Percentiles rank a stretch among this genome's conserved stretches.
Evolutionary conservation across 2,797 vertebrate genomes (phyloP).

Genomic region (Danionella dracula): DNA sequence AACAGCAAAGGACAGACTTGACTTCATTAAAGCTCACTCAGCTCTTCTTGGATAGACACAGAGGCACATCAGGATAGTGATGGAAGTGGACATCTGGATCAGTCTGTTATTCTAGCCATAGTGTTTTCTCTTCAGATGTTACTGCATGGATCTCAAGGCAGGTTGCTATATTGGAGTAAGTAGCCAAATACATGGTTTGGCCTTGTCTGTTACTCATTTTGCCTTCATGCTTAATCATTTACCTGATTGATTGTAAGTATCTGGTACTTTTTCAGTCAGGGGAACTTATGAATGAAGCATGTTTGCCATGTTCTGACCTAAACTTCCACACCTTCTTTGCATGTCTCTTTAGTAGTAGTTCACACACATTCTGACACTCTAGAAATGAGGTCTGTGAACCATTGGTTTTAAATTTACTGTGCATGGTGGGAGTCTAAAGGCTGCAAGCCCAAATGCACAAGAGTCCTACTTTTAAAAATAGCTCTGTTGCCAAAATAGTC

Average conservation of each 20-base stretch:
- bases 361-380: slow-evolving; percentile 46
- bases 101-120: too few relatives aligned
- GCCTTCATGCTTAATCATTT: too few relatives aligned
- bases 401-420: slow-evolving; percentile 56
- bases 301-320: slow-evolving; percentile 70
- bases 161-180: not conserved
- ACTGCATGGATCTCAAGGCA: too few relatives aligned
- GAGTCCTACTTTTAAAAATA: slow-evolving; percentile 45
- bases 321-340: slow-evolving; percentile 63
- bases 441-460: slow-evolving; percentile 41
- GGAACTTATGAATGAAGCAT: slow-evolving; percentile 72
- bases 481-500: slow-evolving; percentile 42
- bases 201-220: too few relatives aligned
- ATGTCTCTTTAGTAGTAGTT: slow-evolving; percentile 67
- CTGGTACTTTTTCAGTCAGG: not conserved
- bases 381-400: slow-evolving; percentile 49
- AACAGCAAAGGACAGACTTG: slow-evolving; percentile 60
- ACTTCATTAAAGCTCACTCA: slow-evolving; percentile 26
- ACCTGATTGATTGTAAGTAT: too few relatives aligned
- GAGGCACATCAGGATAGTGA: too few relatives aligned
- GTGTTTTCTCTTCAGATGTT: too few relatives aligned
- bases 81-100: too few relatives aligned
- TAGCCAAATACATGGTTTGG: too few relatives aligned
- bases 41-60: not conserved
- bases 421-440: slow-evolving; percentile 32